Evolutionary conservation across 2,797 vertebrate species (phyloP).

Genomic region (Pangasius macronema): DNA sequence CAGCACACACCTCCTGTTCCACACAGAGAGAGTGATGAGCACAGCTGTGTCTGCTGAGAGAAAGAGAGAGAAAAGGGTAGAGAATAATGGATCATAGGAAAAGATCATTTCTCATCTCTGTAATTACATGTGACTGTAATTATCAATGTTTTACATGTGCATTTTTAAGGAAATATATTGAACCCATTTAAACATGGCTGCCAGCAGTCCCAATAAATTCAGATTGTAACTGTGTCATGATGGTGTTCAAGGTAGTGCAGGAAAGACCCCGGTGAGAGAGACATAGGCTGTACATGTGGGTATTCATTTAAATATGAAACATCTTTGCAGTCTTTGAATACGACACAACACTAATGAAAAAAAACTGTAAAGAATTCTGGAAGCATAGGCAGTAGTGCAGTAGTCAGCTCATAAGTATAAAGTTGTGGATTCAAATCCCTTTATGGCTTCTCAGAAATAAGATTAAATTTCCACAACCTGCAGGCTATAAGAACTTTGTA

Average conservation of each 20-base stretch:
- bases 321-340: slow-evolving; percentile 3
- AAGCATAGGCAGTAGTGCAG: background rate
- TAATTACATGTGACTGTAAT: slow-evolving; percentile 23
- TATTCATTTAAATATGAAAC: slow-evolving; percentile 7
- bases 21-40: slow-evolving; percentile 32
- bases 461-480: background rate
- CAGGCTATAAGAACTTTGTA: slow-evolving; percentile 10
- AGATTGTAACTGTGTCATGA: background rate
- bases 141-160: slow-evolving; percentile 10
- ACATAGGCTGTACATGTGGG: background rate
- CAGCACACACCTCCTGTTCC: slow-evolving; percentile 42
- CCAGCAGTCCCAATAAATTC: background rate
- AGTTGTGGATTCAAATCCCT: background rate
- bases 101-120: background rate
- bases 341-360: background rate
- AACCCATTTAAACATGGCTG: slow-evolving; percentile 20
- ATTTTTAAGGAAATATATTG: slow-evolving; percentile 9
- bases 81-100: slow-evolving; percentile 19
- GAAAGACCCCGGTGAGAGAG: background rate
- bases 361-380: background rate
- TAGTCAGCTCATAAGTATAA: background rate
- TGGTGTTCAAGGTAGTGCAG: background rate
- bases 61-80: background rate
- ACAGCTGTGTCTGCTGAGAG: slow-evolving; percentile 44
- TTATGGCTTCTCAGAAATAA: background rate